These are phyloP conservation scores for Drosophila formosana DNA, from an alignment of 2,888 invertebrate species.

Conservation along the genomic window DNA sequence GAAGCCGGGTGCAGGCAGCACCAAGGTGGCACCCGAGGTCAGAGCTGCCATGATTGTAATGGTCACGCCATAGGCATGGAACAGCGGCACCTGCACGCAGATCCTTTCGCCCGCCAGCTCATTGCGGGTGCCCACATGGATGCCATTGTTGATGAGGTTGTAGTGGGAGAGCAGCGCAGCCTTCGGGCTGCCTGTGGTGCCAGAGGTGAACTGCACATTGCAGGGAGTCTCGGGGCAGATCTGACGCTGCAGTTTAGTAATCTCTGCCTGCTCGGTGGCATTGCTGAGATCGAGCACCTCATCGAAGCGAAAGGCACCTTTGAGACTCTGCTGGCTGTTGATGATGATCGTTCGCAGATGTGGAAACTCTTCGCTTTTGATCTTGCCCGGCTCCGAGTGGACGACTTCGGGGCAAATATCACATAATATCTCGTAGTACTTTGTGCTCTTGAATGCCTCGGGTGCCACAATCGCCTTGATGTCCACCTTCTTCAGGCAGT, in stretches of 20 bases:
- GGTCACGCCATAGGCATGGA: slow-evolving; percentile 92
- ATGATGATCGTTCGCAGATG: slow-evolving; percentile 87
- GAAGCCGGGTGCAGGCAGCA: slow-evolving; percentile 87
- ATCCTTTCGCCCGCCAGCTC: slow-evolving; percentile 85
- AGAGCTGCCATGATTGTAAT: slow-evolving; percentile 87
- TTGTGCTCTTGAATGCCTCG: slow-evolving; percentile 87
- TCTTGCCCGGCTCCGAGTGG: slow-evolving; percentile 84
- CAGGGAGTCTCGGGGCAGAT: slow-evolving; percentile 89
- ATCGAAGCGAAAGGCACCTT: slow-evolving; percentile 85
- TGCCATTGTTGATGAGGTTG: slow-evolving; percentile 91
- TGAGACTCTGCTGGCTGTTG: slow-evolving; percentile 85
- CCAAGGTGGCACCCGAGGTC: slow-evolving; percentile 87
- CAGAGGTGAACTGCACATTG: slow-evolving; percentile 94
- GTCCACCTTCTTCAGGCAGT: slow-evolving; percentile 90
- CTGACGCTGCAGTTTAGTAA: slow-evolving; percentile 84
- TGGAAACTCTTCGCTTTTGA: slow-evolving; percentile 86
- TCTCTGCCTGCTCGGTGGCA: slow-evolving; percentile 51
- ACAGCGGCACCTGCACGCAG: slow-evolving; percentile 90
- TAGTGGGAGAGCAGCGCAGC: slow-evolving; percentile 90
- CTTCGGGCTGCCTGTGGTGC: slow-evolving; percentile 92
- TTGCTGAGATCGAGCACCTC: slow-evolving; percentile 84
- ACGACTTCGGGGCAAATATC: slow-evolving; percentile 87
- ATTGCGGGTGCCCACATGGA: slow-evolving; percentile 87
- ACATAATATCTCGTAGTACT: slow-evolving; percentile 89
- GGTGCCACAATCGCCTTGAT: slow-evolving; percentile 89